phyloP scores from a whole-genome alignment of 2,888 invertebrate genomes.

The Drosophila parthenogenetica region DNA sequence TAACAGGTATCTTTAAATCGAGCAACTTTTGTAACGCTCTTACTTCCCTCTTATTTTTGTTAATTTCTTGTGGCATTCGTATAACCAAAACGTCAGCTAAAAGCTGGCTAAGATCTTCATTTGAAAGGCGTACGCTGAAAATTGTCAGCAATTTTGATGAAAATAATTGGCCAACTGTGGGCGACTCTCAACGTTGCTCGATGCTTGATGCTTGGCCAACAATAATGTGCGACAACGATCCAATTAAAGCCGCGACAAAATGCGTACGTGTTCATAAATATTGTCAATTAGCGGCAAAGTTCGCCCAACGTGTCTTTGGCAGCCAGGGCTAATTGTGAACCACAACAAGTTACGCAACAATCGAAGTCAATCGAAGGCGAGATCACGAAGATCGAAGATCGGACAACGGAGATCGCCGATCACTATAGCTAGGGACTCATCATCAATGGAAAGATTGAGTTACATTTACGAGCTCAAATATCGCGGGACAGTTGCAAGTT shows the following conservation, averaged over 20 bases:
- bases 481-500: conserved; percentile 38
- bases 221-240: conserved; percentile 52
- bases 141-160: conserved; percentile 80
- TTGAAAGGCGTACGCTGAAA: conserved; percentile 64
- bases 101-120: conserved; percentile 71
- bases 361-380: conserved; percentile 17
- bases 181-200: conserved; percentile 27
- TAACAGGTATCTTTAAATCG: neutral
- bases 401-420: conserved; percentile 11
- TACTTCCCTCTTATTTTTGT: conserved; percentile 6
- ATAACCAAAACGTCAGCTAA: conserved; percentile 69
- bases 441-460: conserved; percentile 77
- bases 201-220: conserved; percentile 37
- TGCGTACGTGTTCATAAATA: conserved; percentile 83
- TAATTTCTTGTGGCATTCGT: conserved; percentile 56
- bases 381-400: conserved; percentile 13
- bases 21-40: neutral
- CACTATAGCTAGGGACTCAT: conserved; percentile 49
- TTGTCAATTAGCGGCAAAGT: conserved; percentile 78
- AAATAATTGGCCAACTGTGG: conserved; percentile 81
- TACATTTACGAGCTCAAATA: conserved; percentile 73
- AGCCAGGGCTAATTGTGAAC: conserved; percentile 80
- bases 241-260: conserved; percentile 79
- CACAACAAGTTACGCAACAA: conserved; percentile 79
- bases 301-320: conserved; percentile 58